phyloP scores from a whole-genome alignment of 2,888 invertebrate genomes.

The Diadromus collaris region DNA sequence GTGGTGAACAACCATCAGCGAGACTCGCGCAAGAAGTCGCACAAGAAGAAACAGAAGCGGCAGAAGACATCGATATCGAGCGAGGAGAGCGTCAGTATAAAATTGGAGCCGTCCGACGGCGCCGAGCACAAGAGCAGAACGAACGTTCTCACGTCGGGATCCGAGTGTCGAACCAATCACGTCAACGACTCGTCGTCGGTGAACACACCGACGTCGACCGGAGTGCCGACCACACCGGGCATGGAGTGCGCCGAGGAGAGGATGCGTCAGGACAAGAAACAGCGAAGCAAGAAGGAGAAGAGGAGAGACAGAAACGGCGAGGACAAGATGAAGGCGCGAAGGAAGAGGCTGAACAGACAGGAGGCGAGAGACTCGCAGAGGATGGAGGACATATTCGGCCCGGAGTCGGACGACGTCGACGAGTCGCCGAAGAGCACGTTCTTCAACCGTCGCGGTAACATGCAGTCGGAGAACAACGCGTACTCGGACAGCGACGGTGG shows the following conservation, averaged over 20 bases:
- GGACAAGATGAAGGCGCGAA: slow-evolving; percentile 77
- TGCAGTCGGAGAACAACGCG: slow-evolving; percentile 74
- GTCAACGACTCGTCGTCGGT: slow-evolving; percentile 60
- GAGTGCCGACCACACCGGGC: slow-evolving; percentile 54
- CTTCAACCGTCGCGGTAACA: slow-evolving; percentile 72
- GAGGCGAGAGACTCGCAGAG: slow-evolving; percentile 82
- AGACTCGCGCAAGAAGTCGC: slow-evolving; percentile 85
- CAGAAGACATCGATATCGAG: slow-evolving; percentile 85
- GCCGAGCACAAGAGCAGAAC: slow-evolving; percentile 71
- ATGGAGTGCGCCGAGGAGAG: slow-evolving; percentile 75
- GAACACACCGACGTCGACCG: slow-evolving; percentile 36
- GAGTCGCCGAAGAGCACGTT: slow-evolving; percentile 75
- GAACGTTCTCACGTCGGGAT: slow-evolving; percentile 56
- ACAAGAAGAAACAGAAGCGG: slow-evolving; percentile 92
- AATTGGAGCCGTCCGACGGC: slow-evolving; percentile 70
- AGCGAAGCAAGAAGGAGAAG: slow-evolving; percentile 79
- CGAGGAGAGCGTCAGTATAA: slow-evolving; percentile 70
- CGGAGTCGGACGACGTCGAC: slow-evolving; percentile 89
- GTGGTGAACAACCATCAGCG: slow-evolving; percentile 77
- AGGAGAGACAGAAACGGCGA: slow-evolving; percentile 77
- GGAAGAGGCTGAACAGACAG: slow-evolving; percentile 81
- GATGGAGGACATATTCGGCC: slow-evolving; percentile 95
- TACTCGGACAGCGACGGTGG: slow-evolving; percentile 82
- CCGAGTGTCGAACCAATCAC: slow-evolving; percentile 69
- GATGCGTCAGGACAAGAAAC: slow-evolving; percentile 79